phyloP scores from a whole-genome alignment of 1,140 invertebrate species.

The Rhopalosiphum maidis region DNA sequence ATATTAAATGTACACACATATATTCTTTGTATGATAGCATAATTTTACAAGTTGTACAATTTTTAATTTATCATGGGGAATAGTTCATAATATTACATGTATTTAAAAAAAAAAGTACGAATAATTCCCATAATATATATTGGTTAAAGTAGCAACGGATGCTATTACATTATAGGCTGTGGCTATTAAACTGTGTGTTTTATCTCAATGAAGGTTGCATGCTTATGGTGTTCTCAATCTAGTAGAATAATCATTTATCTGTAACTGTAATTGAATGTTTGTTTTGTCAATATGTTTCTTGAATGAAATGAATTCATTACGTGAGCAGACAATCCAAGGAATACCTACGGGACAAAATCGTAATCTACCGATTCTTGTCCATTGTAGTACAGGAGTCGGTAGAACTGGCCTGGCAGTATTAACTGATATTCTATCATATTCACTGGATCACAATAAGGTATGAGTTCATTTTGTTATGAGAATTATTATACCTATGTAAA shows the following conservation, averaged over 20 bases:
- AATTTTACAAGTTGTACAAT: neutral
- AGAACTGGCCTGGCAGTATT: constrained; percentile 79
- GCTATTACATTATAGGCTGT: no score
- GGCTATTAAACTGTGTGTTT: neutral
- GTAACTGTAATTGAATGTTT: constrained; percentile 6
- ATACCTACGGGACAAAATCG: constrained; percentile 72
- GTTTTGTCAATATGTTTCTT: constrained; percentile 71
- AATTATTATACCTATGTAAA: neutral
- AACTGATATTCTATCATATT: constrained; percentile 80
- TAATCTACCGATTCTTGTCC: constrained; percentile 74
- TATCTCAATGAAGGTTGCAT: neutral
- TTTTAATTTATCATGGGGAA: no score
- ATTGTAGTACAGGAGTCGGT: constrained; percentile 75
- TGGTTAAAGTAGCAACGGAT: neutral
- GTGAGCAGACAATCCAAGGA: constrained; percentile 74
- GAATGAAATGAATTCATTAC: constrained; percentile 83
- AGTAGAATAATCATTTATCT: neutral
- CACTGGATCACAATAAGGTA: constrained; percentile 85
- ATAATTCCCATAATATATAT: neutral
- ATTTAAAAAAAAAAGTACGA: neutral
- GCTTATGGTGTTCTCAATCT: neutral
- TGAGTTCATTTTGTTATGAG: constrained; percentile 58
- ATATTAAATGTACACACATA: neutral
- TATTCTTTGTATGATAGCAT: neutral
- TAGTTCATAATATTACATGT: neutral